phyloP scores from a whole-genome alignment of 2,888 invertebrate species.

The Proisotoma minuta region DNA sequence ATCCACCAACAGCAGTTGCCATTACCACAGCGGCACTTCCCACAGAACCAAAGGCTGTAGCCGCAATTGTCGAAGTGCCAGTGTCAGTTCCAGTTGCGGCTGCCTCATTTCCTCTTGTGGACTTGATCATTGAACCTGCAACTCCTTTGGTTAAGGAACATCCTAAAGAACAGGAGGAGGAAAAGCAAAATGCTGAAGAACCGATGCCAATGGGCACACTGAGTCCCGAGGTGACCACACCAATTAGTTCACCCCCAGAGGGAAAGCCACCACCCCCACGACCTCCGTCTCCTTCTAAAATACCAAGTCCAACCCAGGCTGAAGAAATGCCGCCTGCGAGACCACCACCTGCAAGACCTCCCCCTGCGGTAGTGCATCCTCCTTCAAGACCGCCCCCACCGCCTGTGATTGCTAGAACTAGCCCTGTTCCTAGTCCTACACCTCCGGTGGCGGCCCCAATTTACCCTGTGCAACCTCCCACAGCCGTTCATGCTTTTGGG shows the following conservation, averaged over 20 bases:
- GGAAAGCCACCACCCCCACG: constrained; percentile 35
- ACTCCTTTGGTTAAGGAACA: constrained; percentile 4
- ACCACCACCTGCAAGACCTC: constrained; percentile 48
- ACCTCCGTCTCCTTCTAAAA: constrained; percentile 39
- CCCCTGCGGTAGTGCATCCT: constrained; percentile 50
- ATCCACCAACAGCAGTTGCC: background rate
- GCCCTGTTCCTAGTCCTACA: constrained; percentile 26
- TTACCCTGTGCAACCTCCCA: constrained; percentile 22
- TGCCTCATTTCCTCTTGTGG: constrained; percentile 40
- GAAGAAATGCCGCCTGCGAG: constrained; percentile 46
- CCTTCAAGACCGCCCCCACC: constrained; percentile 46
- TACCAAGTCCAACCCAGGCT: constrained; percentile 50
- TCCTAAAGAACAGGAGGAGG: background rate
- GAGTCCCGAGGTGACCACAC: background rate
- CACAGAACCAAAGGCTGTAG: constrained; percentile 30
- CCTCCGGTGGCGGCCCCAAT: constrained; percentile 24
- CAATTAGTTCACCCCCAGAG: background rate
- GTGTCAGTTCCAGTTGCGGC: constrained; percentile 59
- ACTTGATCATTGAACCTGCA: constrained; percentile 11
- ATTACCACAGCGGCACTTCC: constrained; percentile 14
- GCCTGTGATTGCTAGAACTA: constrained; percentile 24
- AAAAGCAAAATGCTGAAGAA: background rate
- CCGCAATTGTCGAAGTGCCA: constrained; percentile 56
- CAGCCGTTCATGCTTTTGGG: constrained; percentile 23
- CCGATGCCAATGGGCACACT: background rate